Base-by-base conservation (phyloP, 2,888 invertebrate genomes). In the Pterobdella sp. region DNA sequence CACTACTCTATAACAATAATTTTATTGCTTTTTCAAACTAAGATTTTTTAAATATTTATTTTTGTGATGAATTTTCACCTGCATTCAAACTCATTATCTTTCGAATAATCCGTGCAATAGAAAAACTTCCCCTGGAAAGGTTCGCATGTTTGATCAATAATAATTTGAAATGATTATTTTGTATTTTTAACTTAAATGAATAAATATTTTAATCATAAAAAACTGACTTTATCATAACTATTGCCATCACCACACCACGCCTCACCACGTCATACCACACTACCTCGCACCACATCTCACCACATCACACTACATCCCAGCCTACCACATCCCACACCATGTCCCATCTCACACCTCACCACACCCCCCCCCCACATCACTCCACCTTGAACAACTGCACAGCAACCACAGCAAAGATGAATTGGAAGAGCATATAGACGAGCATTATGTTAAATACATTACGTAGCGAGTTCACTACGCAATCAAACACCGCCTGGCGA, bases 371-470 rank as follows among this genome's bases (percentile, higher is more conserved):
- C 7, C 7, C 42, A n/a, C 42, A 7, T 42, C 42, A 7, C 7
- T 14, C 7, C 18, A 42, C 42, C 42, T 96, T 98, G 88, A 98
- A 98, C 84, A 98, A 90, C 89, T 97, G 97, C 85, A 98, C 97
- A 86, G 96, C 98, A 86, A 98, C 97, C 86, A 98, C 97, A 89
- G 94, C 97, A 87, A 96, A 96, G 88, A 98, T 97, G 89, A 97
- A 97, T 90, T 97, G 95, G 79, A 84, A 84, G 86, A 98, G 90
- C 89, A 96, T 93, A 86, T 97, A 98, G 88, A 98, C 97, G 86
- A 98, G 96, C 87, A 98, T 92, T 88, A 98, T 98, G 89, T 97
- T 97, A 87, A 97, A 94, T 87, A 98, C 98, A 87, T 98, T 98
- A 89, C 97, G 97, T 86, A 98, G 89, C 85, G 97, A 97, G 89